Evolutionary conservation across 2,888 invertebrate genomes (phyloP).

Genomic region (Leucoptera coffeella): DNA sequence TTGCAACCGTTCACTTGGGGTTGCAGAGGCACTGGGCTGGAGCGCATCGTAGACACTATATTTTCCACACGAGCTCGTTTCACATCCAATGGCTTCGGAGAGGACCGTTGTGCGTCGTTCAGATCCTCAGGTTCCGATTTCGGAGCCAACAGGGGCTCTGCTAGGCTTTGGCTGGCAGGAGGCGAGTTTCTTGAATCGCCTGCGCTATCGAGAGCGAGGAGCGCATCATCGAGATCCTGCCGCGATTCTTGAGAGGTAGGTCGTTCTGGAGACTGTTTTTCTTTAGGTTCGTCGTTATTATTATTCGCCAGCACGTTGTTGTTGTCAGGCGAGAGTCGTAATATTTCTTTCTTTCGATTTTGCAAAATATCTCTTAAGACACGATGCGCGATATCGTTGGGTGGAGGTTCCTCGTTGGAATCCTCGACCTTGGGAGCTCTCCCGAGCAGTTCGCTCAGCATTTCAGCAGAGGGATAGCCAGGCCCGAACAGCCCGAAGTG

Average conservation of each 20-base stretch:
- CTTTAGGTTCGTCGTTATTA: constrained; percentile 51
- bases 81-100: constrained; percentile 65
- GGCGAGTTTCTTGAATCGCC: constrained; percentile 35
- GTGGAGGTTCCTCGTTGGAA: constrained; percentile 44
- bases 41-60: constrained; percentile 89
- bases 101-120: constrained; percentile 52
- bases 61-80: constrained; percentile 93
- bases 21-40: constrained; percentile 70
- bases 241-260: constrained; percentile 60
- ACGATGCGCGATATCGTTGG: constrained; percentile 65
- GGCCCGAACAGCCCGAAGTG: constrained; percentile 78
- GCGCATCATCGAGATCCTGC: constrained; percentile 55
- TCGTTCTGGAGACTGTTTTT: constrained; percentile 51
- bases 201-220: constrained; percentile 54
- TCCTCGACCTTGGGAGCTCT: constrained; percentile 70
- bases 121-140: constrained; percentile 63
- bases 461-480: constrained; percentile 83
- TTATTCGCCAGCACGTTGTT: constrained; percentile 53
- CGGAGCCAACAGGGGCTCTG: constrained; percentile 53
- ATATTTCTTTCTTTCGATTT: constrained; percentile 77
- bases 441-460: constrained; percentile 85
- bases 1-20: constrained; percentile 87
- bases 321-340: constrained; percentile 57
- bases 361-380: constrained; percentile 88
- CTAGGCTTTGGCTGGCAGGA: constrained; percentile 49